Percentiles rank a stretch among this genome's conserved stretches.
Evolutionary conservation across 1,140 invertebrate genomes (phyloP).

Genomic region (Saxidomus purpurata): DNA sequence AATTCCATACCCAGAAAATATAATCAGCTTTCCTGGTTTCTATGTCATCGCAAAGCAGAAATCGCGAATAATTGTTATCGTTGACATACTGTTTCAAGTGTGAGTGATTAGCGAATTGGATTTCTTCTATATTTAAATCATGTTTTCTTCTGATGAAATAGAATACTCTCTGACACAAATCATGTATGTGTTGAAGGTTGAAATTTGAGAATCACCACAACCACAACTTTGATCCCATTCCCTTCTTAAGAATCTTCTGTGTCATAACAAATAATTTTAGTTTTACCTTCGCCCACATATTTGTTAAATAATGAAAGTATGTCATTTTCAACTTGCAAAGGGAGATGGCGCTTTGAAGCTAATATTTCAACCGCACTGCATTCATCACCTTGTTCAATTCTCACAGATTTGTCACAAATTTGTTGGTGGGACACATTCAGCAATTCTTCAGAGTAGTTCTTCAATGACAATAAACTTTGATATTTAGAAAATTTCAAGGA

Average conservation of each 20-base stretch:
- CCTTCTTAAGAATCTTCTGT: neutral
- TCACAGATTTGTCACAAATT: neutral
- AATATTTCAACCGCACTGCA: too few species aligned
- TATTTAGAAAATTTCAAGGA: too few species aligned
- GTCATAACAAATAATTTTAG: slow-evolving; percentile 6
- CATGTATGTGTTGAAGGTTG: neutral
- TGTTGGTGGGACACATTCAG: neutral
- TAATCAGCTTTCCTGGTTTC: neutral
- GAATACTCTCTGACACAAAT: slow-evolving; percentile 1
- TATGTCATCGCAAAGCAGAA: neutral
- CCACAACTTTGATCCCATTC: neutral
- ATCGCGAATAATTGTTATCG: neutral
- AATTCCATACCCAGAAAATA: neutral
- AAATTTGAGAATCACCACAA: neutral
- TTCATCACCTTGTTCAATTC: neutral
- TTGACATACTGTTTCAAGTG: neutral
- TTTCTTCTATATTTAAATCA: neutral
- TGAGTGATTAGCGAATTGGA: neutral
- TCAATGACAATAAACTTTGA: neutral
- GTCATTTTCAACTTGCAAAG: too few species aligned
- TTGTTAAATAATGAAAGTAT: too few species aligned
- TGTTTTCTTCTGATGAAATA: neutral
- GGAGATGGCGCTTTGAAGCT: neutral
- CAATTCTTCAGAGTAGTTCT: neutral
- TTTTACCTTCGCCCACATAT: neutral